Evolutionary conservation across 2,888 invertebrate genomes (phyloP).

Genomic region (Adineta ricciae): DNA sequence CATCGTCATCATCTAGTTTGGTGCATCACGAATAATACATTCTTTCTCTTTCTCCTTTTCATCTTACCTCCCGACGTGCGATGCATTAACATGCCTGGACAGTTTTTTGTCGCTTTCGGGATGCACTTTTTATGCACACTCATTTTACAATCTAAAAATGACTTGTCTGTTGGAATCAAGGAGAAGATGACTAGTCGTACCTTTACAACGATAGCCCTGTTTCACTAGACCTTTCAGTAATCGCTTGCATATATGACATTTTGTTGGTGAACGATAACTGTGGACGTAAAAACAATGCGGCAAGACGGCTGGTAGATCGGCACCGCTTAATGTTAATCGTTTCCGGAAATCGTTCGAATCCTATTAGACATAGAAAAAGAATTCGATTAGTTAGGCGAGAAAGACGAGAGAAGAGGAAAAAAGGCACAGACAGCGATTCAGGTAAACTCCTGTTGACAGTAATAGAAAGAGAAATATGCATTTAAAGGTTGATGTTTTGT

Average conservation of each 20-base stretch:
- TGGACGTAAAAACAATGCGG: conserved; percentile 95
- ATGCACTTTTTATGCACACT: conserved; percentile 89
- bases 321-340: conserved; percentile 22
- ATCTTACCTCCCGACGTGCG: not conserved
- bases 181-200: too few species aligned
- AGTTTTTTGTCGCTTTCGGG: conserved; percentile 77
- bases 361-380: not conserved
- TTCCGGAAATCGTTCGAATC: not conserved
- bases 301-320: conserved; percentile 51
- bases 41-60: not conserved
- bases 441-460: too few species aligned
- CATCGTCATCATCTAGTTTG: not conserved
- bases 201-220: conserved; percentile 90
- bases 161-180: too few species aligned
- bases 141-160: conserved; percentile 67
- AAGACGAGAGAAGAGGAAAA: too few species aligned
- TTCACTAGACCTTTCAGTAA: conserved; percentile 78
- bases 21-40: not conserved
- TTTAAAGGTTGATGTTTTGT: not conserved
- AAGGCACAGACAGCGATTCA: too few species aligned
- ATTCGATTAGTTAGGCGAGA: too few species aligned
- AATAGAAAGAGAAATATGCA: not conserved
- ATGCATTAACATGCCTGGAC: conserved; percentile 44
- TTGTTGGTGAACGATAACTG: conserved; percentile 87
- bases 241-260: conserved; percentile 89